phyloP scores from a whole-genome alignment of 2,888 invertebrate genomes.

The Synanthedon andrenaeformis region DNA sequence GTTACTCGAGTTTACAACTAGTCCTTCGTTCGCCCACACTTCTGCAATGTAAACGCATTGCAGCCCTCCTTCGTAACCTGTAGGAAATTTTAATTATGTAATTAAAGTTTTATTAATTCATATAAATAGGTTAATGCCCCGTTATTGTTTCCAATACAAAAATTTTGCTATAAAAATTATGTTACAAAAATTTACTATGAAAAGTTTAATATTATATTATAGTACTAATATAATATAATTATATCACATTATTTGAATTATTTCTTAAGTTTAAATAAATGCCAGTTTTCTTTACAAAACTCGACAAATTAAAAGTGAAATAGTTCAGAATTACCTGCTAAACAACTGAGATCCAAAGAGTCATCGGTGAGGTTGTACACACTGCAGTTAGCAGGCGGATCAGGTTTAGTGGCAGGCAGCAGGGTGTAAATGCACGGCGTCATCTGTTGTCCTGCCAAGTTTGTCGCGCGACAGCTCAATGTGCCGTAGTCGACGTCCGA shows the following conservation, averaged over 20 bases:
- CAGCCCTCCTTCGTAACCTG: conserved; percentile 83
- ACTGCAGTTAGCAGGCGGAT: conserved; percentile 83
- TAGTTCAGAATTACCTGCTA: conserved; percentile 48
- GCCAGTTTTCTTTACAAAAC: no score
- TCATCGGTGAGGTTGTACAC: conserved; percentile 83
- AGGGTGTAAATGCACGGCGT: conserved; percentile 82
- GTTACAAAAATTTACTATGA: no score
- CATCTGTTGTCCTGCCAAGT: conserved; percentile 77
- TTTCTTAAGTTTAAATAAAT: no score
- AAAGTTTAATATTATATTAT: no score
- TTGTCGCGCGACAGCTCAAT: conserved; percentile 80
- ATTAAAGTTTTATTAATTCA: neutral
- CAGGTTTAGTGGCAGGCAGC: conserved; percentile 82
- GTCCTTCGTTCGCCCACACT: conserved; percentile 73
- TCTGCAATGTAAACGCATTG: conserved; percentile 79
- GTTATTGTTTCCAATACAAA: no score
- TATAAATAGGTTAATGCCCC: neutral
- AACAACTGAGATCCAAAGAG: conserved; percentile 79
- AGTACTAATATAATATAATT: no score
- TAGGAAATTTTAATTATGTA: conserved; percentile 1
- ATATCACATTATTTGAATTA: no score
- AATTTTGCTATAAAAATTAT: no score
- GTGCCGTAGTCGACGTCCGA: conserved; percentile 85
- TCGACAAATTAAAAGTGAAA: neutral
- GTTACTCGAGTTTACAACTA: conserved; percentile 78